Evolutionary conservation across 2,797 vertebrate genomes (phyloP).

Genomic region (Nothura maculosa): DNA sequence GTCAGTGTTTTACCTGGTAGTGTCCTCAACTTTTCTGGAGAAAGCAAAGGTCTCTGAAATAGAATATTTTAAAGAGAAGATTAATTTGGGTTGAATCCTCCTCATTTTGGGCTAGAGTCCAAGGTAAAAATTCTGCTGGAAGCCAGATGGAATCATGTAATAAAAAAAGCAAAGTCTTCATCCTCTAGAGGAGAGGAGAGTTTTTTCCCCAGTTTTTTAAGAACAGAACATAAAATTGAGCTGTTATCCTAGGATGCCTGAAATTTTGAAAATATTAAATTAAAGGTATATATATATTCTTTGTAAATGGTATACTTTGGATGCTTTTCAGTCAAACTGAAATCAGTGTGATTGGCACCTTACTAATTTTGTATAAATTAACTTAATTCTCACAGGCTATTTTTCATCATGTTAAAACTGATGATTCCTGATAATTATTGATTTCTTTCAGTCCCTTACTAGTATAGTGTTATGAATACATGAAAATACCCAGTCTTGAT

Average conservation of each 20-base stretch:
- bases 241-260: neutral
- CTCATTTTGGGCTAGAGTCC: neutral
- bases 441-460: neutral
- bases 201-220: neutral
- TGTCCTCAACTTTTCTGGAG: constrained; percentile 28
- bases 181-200: neutral
- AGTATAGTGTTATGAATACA: neutral
- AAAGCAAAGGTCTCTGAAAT: constrained; percentile 24
- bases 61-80: neutral
- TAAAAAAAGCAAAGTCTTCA: neutral
- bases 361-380: neutral
- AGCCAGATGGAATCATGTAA: neutral
- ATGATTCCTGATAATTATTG: neutral
- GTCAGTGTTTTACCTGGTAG: constrained; percentile 8
- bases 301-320: neutral
- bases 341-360: neutral
- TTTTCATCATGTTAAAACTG: neutral
- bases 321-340: neutral
- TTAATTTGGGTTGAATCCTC: neutral
- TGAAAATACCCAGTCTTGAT: neutral
- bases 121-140: neutral
- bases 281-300: neutral
- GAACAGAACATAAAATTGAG: neutral
- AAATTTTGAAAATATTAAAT: neutral
- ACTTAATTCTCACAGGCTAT: neutral